Evolutionary conservation across 2,888 invertebrate species (phyloP), one percentile per base, ranked within the genome.

Genomic region (Diaphora mendica): DNA sequence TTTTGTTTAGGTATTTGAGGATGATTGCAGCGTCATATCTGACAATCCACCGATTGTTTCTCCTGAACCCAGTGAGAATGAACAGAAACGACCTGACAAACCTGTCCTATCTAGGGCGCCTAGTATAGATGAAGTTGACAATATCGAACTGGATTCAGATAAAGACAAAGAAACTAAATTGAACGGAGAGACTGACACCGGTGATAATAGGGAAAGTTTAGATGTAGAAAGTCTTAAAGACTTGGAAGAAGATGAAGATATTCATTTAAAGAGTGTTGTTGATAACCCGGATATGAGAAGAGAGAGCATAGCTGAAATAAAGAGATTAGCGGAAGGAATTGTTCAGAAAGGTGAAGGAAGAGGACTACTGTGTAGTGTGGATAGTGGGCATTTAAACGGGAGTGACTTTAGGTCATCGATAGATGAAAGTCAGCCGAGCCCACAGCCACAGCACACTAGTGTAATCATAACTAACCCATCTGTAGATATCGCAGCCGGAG

Each of bases 381-480:
- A 95, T 80, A 95, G 95, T 85, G 94, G 88, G 4, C 93, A 93
- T 88, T 83, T 89, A 42, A 92, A 95, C 75, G 94, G 96, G 17
- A 91, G 84, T 77, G 92, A 96, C 73, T 79, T 90, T 75, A 91
- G 90, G 81, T 90, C 92, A 0, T 92, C 93, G 0, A 77, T 93
- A 48, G 94, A 95, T 75, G 94, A 94, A 67, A 86, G 79, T 69
- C 89, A 89, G 74, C 84, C 90, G 0, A 88, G 82, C 75, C 91
- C 91, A 5, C 94, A 89, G 48, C 93, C 91, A 70, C 94, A 93
- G 78, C 96, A 95, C 77, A 96, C 97, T 13, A 97, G 97, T 82
- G 97, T 97, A 3, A 97, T 97, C 77, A 96, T 97, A 15, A 97
- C 97, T 0, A 97, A 97, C 86, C 97, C 97, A 0, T 97, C 97